These are phyloP conservation scores for Gastracanthus pulcherrimus DNA, from an alignment of 2,888 invertebrate genomes.

Conservation along the genomic window DNA sequence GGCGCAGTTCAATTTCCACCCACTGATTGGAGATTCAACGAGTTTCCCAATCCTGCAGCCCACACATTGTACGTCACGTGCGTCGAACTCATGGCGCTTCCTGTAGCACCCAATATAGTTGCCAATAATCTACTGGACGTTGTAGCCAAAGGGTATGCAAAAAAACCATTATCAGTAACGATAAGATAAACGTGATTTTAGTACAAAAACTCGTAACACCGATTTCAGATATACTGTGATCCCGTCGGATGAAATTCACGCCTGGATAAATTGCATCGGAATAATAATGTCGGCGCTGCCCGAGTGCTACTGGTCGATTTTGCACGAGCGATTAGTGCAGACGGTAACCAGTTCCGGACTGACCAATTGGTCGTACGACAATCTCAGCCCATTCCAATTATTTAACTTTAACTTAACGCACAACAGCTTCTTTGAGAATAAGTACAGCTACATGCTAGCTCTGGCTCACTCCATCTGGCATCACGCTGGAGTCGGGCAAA, in stretches of 20 bases:
- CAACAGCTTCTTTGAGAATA: conserved; percentile 89
- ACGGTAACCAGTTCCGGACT: conserved; percentile 82
- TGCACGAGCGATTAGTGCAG: conserved; percentile 90
- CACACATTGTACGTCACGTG: conserved; percentile 97
- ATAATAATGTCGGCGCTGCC: conserved; percentile 94
- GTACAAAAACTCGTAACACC: background rate
- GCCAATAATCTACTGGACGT: conserved; percentile 92
- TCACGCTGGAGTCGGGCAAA: conserved; percentile 95
- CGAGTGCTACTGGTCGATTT: conserved; percentile 93
- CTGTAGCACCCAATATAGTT: conserved; percentile 88
- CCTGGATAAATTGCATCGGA: conserved; percentile 96
- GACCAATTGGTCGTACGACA: conserved; percentile 84
- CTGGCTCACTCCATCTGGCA: conserved; percentile 96
- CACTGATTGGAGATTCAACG: conserved; percentile 98
- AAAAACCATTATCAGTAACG: background rate
- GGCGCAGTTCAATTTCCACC: conserved; percentile 87
- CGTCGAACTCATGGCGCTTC: conserved; percentile 97
- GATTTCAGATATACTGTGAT: conserved; percentile 84
- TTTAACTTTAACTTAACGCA: conserved; percentile 89
- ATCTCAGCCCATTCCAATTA: conserved; percentile 86
- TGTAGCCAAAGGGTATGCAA: conserved; percentile 89
- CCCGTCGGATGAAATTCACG: conserved; percentile 89
- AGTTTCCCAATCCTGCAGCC: conserved; percentile 96
- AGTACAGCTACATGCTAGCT: conserved; percentile 91
- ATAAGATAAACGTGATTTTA: background rate